Base-by-base conservation (phyloP, 2,888 invertebrate species). In the Cantharis rufa region DNA sequence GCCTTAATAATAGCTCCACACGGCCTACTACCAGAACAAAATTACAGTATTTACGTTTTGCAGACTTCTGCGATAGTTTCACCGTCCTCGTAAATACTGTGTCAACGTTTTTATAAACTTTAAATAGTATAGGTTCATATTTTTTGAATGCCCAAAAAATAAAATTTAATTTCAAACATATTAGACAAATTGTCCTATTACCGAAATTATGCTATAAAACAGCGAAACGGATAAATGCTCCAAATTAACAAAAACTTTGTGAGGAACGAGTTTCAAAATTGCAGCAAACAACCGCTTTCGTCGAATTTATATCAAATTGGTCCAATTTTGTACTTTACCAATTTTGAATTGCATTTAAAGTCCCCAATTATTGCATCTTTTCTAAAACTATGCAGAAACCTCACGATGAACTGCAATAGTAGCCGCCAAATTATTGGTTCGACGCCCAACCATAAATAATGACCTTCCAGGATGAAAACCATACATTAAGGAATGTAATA, bases 1-100 rank as follows among this genome's bases (percentile, higher is more conserved):
- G 83, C 84, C 83, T 84, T 85, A 85, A 86, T 86, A 84, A 85
- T 80, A 85, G 82, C 83, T 82, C 71, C 70, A 69, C 70, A 69
- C 79, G 79, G 62, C 78, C 79, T 76, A 79, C 79, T 79, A 76
- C 79, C 79, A 78, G 69, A 74, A 62, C 72, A 71, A 79, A 76
- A 79, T 79, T 79, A 79, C 79, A 78, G 79, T 79, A 71, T 79
- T 79, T 79, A 78, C 48, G 78, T 74, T 76, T 71, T 72, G 76
- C 76, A 78, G 78, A 79, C 79, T 79, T 78, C 79, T 79, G 79
- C 78, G 66, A 66, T 73, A 76, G 72, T 76, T 74, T 75, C 72
- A 68, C 72, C 70, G 72, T 75, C 48, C 48, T n/a, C 75, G 77
- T 75, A 75, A 74, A 75, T 72, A 74, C 74, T 74, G 71, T 77